These are phyloP conservation scores for Burhinus bistriatus DNA, from an alignment of 2,113 vertebrate genomes.

Conservation along the genomic window DNA sequence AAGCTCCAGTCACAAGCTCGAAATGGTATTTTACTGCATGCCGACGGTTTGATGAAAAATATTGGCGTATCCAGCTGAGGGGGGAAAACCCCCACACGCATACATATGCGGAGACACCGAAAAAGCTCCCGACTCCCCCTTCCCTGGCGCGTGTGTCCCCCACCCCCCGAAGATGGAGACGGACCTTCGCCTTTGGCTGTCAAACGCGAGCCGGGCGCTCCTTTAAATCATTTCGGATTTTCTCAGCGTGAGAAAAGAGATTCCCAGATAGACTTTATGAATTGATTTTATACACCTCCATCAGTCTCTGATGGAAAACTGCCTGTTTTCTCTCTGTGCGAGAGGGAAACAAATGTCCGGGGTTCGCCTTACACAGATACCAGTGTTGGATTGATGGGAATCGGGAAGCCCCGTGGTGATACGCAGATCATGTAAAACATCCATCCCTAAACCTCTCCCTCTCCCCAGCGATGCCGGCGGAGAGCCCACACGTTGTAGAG, in stretches of 20 bases:
- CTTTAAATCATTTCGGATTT: neutral
- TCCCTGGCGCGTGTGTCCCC: neutral
- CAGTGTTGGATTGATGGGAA: neutral
- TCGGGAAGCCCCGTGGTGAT: neutral
- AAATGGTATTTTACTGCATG: conserved; percentile 59
- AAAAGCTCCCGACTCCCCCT: neutral
- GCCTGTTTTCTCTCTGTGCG: neutral
- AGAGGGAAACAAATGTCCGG: neutral
- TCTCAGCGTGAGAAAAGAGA: neutral
- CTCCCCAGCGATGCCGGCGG: neutral
- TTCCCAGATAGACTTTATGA: neutral
- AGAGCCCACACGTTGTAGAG: neutral
- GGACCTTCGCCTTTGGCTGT: conserved; percentile 12
- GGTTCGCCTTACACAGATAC: neutral
- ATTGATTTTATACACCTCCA: neutral
- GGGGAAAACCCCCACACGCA: neutral
- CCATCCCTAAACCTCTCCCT: neutral
- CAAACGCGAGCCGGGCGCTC: neutral
- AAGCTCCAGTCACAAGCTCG: conserved; percentile 60
- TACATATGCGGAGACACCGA: neutral
- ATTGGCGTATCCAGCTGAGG: neutral
- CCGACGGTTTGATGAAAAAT: conserved; percentile 34
- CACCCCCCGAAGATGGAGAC: neutral
- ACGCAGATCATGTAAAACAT: neutral
- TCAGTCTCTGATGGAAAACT: neutral